These are phyloP conservation scores for Drosophila mojavensis DNA, from an alignment of 1,140 invertebrate genomes.

Conservation along the genomic window DNA sequence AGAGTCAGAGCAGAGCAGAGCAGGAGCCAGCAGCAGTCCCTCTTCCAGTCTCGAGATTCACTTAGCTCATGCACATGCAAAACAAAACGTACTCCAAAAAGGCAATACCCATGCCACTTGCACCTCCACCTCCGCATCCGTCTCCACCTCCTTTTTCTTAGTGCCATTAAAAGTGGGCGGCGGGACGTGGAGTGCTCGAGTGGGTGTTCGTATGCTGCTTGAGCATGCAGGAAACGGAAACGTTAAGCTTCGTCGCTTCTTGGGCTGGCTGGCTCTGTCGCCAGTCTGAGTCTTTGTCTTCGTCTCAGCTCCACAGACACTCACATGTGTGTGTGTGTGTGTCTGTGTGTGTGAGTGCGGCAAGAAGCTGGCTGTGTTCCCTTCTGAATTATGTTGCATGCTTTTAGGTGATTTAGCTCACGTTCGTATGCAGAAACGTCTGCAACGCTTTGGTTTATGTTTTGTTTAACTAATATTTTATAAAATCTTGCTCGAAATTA, in stretches of 20 bases:
- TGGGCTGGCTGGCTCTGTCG: conserved; percentile 54
- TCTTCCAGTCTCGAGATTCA: conserved; percentile 63
- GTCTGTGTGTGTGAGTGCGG: conserved; percentile 35
- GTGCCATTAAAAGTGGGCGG: conserved; percentile 71
- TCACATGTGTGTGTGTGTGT: conserved; percentile 24
- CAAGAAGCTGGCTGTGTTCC: conserved; percentile 63
- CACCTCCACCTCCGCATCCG: background rate
- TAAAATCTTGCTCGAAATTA: conserved; percentile 74
- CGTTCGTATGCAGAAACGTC: conserved; percentile 80
- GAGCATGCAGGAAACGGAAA: conserved; percentile 77
- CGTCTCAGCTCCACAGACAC: background rate
- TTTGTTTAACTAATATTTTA: conserved; percentile 82
- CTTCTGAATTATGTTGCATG: conserved; percentile 78
- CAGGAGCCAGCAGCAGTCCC: background rate
- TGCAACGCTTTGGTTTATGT: conserved; percentile 79
- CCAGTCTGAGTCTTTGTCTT: conserved; percentile 30
- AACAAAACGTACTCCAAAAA: conserved; percentile 57
- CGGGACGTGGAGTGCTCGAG: conserved; percentile 7
- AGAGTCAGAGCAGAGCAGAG: background rate
- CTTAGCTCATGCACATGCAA: conserved; percentile 79
- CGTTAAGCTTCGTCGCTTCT: conserved; percentile 80
- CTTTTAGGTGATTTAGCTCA: conserved; percentile 80
- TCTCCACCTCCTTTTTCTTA: background rate
- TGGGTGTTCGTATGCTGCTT: conserved; percentile 60
- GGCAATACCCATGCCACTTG: conserved; percentile 28